Base-by-base conservation (phyloP, 2,797 vertebrate genomes). In the Liasis olivaceus region DNA sequence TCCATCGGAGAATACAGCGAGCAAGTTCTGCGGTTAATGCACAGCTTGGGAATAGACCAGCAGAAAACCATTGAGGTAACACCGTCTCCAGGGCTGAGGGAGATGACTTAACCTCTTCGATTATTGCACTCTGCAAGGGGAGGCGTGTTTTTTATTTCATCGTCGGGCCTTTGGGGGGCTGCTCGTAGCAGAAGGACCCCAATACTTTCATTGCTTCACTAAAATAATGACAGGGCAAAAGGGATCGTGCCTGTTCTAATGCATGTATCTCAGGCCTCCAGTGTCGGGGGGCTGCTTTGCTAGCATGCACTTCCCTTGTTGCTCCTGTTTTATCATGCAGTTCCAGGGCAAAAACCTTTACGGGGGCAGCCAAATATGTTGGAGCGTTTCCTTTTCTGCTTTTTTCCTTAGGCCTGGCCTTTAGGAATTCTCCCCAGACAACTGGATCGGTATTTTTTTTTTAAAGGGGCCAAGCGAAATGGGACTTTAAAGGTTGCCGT, bases 31-130 rank as follows among this genome's bases (percentile, higher is more conserved):
- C 97, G 99, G 63, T 96, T 99, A 91, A 99, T 99, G 99, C 99
- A 99, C 97, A 99, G 99, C 97, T 98, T 99, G 84, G 99, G 99
- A 93, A 99, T 99, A 87, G 99, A 99, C 97, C 99, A 99, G 93
- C 99, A 99, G 97, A 99, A 99, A 97, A 99, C 99, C 4, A 95
- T 99, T 92, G 99, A 99, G 99, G 99, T 99, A 97, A 96, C 95
- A 54, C 0, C 28, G 20, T 4, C 2, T 62, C 2, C 5, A 1
- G 26, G 13, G 11, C 1, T 4, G 20, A 5, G 26, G n/a, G 14
- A 56, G n/a, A 20, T n/a, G 64, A n/a, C n/a, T 66, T 66, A 66
- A n/a, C 12, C 3, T 28, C 11, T n/a, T 66, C 12, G 63, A 66
- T 66, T 66, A 66, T 66, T 66, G 63, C 42, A 42, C 28, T n/a